Base-by-base conservation (phyloP, 2,797 vertebrate species). In the Clarias platycephalus region DNA sequence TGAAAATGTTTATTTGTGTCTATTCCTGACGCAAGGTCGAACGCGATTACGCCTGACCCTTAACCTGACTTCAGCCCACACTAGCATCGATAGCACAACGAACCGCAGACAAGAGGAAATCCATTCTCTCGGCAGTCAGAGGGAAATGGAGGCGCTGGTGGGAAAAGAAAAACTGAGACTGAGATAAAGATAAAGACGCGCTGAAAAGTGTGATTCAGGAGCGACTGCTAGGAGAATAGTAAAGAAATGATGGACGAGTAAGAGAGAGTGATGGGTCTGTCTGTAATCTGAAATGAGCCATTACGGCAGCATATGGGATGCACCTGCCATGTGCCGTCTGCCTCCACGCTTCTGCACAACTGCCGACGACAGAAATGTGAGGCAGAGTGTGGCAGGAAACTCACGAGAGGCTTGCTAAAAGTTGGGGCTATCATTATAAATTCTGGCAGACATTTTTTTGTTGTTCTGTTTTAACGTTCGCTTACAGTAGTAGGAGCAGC, bases 251-350 rank as follows among this genome's bases (percentile, higher is more conserved):
- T 77, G 37, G 80, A 72, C 68, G 64, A 72, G 64, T 79, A 44
- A 64, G 57, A n/a, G 81, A 85, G 83, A 85, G 66, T 85, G 84
- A 87, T 87, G 86, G 84, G 60, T 79, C 80, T 79, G 86, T 87
- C 86, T 84, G 83, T 78, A 81, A 84, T 74, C 83, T 84, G 86
- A 84, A 87, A 87, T 87, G 86, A 87, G 86, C 80, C 86, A 87
- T 87, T 84, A 79, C 86, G 53, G 26, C 22, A 79, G 86, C 86
- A 87, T 84, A 87, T 87, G 86, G 86, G 68, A 77, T 12, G 24
- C 86, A 87, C 80, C 86, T 87, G 86, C 83, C 70, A 81, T 67
- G 66, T 83, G 72, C 79, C 80, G 67, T 82, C 68, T 81, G 74
- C 26, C 83, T 64, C 79, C 57, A 34, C 20, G 72, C 80, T 85